phyloP scores from a whole-genome alignment of 2,888 invertebrate genomes.

The Phalangium opilio region DNA sequence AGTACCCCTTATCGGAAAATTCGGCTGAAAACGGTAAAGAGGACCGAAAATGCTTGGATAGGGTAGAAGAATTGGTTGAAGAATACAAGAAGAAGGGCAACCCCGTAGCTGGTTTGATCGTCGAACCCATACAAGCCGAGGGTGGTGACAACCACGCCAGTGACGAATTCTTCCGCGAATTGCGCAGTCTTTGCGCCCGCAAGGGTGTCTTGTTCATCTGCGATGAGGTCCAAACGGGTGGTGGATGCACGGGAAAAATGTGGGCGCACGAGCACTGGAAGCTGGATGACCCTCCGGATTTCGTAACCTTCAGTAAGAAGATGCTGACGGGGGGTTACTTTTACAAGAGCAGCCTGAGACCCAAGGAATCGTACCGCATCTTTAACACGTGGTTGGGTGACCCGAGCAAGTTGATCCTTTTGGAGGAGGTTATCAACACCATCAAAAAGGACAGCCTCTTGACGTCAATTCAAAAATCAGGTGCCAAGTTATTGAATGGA shows the following conservation, averaged over 20 bases:
- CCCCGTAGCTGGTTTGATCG: constrained; percentile 76
- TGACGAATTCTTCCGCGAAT: constrained; percentile 65
- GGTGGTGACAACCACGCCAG: constrained; percentile 93
- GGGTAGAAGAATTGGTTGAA: constrained; percentile 45
- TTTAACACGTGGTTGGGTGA: constrained; percentile 99
- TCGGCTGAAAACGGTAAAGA: constrained; percentile 59
- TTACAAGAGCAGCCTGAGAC: constrained; percentile 55
- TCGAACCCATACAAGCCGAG: constrained; percentile 95
- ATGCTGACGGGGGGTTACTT: constrained; percentile 92
- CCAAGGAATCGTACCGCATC: constrained; percentile 63
- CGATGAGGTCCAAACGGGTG: constrained; percentile 97
- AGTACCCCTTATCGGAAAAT: constrained; percentile 76
- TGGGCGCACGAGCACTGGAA: constrained; percentile 94
- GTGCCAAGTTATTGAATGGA: constrained; percentile 36
- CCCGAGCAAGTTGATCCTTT: constrained; percentile 72
- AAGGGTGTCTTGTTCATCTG: constrained; percentile 64
- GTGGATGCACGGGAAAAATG: constrained; percentile 89
- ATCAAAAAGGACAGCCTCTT: constrained; percentile 65
- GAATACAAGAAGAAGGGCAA: constrained; percentile 44
- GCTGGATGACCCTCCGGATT: constrained; percentile 66
- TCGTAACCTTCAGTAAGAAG: constrained; percentile 96
- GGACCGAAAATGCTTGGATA: constrained; percentile 54
- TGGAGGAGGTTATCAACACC: constrained; percentile 69
- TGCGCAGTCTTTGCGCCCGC: constrained; percentile 58
- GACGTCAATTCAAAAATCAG: constrained; percentile 51